phyloP scores from a whole-genome alignment of 1,140 invertebrate species.

The Drosophila subpulchrella region DNA sequence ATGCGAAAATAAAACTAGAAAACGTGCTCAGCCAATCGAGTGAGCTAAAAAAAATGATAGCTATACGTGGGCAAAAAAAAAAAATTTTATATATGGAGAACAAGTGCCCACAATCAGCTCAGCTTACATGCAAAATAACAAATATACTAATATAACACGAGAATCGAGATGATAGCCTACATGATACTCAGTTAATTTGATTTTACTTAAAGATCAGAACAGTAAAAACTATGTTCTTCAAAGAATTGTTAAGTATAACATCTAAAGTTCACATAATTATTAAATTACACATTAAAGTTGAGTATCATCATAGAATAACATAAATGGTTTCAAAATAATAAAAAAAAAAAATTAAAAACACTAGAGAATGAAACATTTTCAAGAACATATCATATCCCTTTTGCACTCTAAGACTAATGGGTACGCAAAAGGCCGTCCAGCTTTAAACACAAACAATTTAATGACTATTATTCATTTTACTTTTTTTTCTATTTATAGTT shows the following conservation, averaged over 20 bases:
- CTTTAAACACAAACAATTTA: conserved; percentile 60
- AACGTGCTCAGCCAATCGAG: conserved; percentile 49
- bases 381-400: background rate
- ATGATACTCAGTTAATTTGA: background rate
- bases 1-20: conserved; percentile 28
- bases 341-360: too few relatives aligned
- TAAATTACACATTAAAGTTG: too few relatives aligned
- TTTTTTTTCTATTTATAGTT: conserved; percentile 69
- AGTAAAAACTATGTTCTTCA: too few relatives aligned
- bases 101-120: conserved; percentile 4
- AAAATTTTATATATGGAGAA: conserved; percentile 4
- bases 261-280: too few relatives aligned
- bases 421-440: conserved; percentile 47
- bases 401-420: background rate
- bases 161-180: background rate
- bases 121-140: conserved; percentile 43
- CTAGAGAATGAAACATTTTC: too few relatives aligned
- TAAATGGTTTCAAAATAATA: too few relatives aligned
- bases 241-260: too few relatives aligned
- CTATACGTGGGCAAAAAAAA: background rate
- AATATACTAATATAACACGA: background rate
- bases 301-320: too few relatives aligned
- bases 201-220: too few relatives aligned
- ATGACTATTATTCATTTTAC: conserved; percentile 51
- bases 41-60: conserved; percentile 23